phyloP scores from a whole-genome alignment of 53 echinoderm and acorn worm genomes.

The Hippasteria phrygiana region DNA sequence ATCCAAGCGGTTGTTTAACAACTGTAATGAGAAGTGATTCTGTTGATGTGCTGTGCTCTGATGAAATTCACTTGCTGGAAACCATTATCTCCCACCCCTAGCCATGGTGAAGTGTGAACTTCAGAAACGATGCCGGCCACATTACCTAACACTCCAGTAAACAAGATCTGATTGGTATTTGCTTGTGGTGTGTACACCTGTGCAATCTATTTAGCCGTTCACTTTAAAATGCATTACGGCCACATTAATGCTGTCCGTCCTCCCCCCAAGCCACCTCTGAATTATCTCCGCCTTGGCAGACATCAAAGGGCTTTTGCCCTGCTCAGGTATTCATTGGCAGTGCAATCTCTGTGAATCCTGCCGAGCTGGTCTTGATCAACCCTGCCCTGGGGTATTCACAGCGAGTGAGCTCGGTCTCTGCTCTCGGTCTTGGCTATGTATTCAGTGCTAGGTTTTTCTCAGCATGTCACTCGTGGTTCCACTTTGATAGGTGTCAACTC shows the following conservation, averaged over 20 bases:
- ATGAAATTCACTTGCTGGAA: background rate
- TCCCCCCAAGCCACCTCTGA: background rate
- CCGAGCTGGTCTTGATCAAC: background rate
- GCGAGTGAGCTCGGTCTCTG: background rate
- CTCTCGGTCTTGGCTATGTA: too few species aligned
- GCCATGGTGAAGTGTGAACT: background rate
- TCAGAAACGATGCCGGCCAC: background rate
- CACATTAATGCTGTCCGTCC: background rate
- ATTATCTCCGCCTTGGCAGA: background rate
- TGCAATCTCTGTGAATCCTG: constrained; percentile 9
- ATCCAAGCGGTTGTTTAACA: too few species aligned
- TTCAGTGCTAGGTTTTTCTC: too few species aligned
- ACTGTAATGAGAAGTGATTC: too few species aligned
- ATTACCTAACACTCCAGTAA: background rate
- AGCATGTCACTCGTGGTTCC: too few species aligned
- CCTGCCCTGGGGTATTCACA: background rate
- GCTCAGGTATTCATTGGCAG: constrained; percentile 38
- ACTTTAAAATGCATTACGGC: constrained; percentile 6
- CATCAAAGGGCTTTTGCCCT: constrained; percentile 31
- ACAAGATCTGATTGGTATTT: background rate
- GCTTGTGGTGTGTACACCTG: background rate
- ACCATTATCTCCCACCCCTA: background rate
- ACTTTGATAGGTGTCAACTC: too few species aligned
- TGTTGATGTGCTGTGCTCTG: background rate
- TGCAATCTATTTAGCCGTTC: background rate